Conservation (phyloP, 2,888 invertebrate genomes). For the Empis livida region DNA sequence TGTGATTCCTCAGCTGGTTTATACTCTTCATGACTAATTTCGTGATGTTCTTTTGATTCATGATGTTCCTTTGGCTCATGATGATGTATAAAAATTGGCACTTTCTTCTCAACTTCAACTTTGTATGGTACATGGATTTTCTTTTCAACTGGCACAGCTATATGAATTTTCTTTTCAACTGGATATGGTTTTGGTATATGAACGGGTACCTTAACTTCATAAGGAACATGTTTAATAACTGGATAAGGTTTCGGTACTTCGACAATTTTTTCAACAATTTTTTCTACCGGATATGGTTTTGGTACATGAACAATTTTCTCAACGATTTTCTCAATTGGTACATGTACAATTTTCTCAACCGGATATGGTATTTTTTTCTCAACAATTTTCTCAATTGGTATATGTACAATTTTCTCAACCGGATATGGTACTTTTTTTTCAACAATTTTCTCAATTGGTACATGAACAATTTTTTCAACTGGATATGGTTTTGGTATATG, state of each 20-base stretch:
- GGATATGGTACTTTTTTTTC: slow-evolving; percentile 35
- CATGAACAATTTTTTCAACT: slow-evolving; percentile 29
- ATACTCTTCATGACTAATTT: not conserved
- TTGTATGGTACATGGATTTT: slow-evolving; percentile 20
- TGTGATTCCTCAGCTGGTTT: slow-evolving; percentile 7
- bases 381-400: slow-evolving; percentile 38
- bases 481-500: slow-evolving; percentile 29
- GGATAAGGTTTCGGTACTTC: slow-evolving; percentile 29
- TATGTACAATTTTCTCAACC: slow-evolving; percentile 36
- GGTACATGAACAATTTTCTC: slow-evolving; percentile 40
- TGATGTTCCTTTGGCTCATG: slow-evolving; percentile 3
- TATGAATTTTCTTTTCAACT: slow-evolving; percentile 26
- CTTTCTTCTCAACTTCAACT: slow-evolving; percentile 36
- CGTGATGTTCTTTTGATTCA: not conserved
- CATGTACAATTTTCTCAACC: slow-evolving; percentile 29
- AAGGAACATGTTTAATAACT: slow-evolving; percentile 28
- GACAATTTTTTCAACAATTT: slow-evolving; percentile 12
- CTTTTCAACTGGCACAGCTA: slow-evolving; percentile 20
- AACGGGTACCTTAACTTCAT: slow-evolving; percentile 37
- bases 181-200: slow-evolving; percentile 38
- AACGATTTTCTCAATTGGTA: slow-evolving; percentile 33
- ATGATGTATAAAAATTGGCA: slow-evolving; percentile 29
- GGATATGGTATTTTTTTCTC: slow-evolving; percentile 39
- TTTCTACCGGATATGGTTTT: slow-evolving; percentile 23
- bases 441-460: slow-evolving; percentile 19